Conservation (phyloP, 1,140 invertebrate genomes). For the Ips typographus region DNA sequence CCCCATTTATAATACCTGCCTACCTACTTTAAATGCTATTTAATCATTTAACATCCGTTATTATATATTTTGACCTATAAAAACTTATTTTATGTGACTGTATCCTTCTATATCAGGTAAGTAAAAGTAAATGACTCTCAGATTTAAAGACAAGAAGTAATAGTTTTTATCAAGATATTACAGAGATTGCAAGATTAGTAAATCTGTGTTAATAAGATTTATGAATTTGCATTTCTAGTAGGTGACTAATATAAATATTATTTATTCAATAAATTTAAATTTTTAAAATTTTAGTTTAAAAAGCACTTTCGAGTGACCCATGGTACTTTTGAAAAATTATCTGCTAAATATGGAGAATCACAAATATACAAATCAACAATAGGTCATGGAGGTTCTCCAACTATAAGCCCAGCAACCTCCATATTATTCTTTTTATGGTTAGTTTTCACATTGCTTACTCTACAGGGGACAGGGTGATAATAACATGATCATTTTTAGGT, state of each 20-base stretch:
- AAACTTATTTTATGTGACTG: too few species aligned
- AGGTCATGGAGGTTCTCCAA: background rate
- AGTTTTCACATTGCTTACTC: background rate
- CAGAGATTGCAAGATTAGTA: too few species aligned
- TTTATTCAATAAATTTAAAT: background rate
- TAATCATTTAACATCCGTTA: too few species aligned
- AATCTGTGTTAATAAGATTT: too few species aligned
- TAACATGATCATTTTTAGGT: slow-evolving; percentile 4
- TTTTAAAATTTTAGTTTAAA: background rate
- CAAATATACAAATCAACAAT: background rate
- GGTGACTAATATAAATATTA: too few species aligned
- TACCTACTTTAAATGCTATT: too few species aligned
- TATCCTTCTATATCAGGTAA: too few species aligned
- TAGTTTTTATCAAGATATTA: background rate
- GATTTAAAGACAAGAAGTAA: background rate
- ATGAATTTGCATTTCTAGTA: too few species aligned
- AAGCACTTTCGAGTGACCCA: slow-evolving; percentile 1
- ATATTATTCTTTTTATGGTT: slow-evolving; percentile 1
- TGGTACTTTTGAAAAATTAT: background rate
- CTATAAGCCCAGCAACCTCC: background rate
- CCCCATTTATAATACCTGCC: too few species aligned
- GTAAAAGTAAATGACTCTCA: too few species aligned
- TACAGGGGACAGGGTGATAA: background rate
- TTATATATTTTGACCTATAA: too few species aligned
- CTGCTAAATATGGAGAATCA: background rate